Conservation (phyloP, 2,888 invertebrate genomes). For the Plemyria rubiginata region DNA sequence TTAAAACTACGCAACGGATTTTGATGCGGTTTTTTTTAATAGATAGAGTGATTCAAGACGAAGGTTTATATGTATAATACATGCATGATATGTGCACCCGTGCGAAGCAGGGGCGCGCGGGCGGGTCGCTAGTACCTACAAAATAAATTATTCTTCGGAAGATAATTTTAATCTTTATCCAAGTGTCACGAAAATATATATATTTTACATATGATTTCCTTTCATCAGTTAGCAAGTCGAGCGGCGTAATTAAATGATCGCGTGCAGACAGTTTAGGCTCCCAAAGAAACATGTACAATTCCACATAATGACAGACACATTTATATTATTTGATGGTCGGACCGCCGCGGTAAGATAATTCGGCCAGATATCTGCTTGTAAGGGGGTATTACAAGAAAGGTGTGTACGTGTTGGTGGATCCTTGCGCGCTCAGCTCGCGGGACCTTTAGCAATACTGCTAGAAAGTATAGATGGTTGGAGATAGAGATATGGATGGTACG, state of each 20-base stretch:
- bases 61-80: too few species aligned
- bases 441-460: not conserved
- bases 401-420: not conserved
- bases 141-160: too few species aligned
- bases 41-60: too few species aligned
- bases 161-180: too few species aligned
- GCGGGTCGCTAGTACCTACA: too few species aligned
- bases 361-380: slow-evolving; percentile 59
- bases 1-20: too few species aligned
- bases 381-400: slow-evolving; percentile 34
- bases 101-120: too few species aligned
- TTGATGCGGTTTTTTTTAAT: too few species aligned
- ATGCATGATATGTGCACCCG: too few species aligned
- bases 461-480: too few species aligned
- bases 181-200: not conserved
- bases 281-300: slow-evolving; percentile 32
- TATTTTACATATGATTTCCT: slow-evolving; percentile 11
- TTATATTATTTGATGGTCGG: slow-evolving; percentile 61
- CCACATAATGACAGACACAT: slow-evolving; percentile 63
- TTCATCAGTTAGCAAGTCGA: slow-evolving; percentile 15
- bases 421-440: not conserved
- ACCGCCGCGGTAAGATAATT: slow-evolving; percentile 43
- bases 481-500: too few species aligned
- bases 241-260: slow-evolving; percentile 28
- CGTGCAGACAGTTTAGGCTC: slow-evolving; percentile 33